Evolutionary conservation across 2,797 vertebrate species (phyloP).

Genomic region (Tenualosa thibaudeaui): DNA sequence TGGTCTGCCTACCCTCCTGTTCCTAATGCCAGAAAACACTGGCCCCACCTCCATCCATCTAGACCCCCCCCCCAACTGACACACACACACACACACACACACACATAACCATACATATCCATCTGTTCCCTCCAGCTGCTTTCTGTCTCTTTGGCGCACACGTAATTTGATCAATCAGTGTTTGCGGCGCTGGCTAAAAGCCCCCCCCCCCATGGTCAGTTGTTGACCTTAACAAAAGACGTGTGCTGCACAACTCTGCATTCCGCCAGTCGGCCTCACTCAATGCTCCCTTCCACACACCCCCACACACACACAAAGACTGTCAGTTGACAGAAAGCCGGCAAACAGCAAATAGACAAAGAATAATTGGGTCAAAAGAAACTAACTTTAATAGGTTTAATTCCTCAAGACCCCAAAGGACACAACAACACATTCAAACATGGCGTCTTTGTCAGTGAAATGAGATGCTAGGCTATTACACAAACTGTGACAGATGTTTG

Average conservation of each 20-base stretch:
- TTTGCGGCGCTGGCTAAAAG: conserved; percentile 23
- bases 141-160: conserved; percentile 27
- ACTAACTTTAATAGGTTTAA: neutral
- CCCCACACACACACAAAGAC: neutral
- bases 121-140: conserved; percentile 29
- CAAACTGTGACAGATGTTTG: neutral
- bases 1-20: neutral
- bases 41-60: neutral
- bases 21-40: neutral
- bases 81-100: neutral
- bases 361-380: neutral
- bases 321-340: neutral
- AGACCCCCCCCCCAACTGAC: neutral
- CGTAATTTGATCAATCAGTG: conserved; percentile 40
- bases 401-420: neutral
- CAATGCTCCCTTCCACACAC: neutral
- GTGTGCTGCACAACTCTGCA: conserved; percentile 13
- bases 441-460: neutral
- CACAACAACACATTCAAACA: neutral
- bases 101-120: neutral
- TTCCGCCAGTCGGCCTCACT: neutral
- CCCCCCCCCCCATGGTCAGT: conserved; percentile 8
- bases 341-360: neutral
- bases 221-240: conserved; percentile 25
- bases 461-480: neutral